Percentiles rank a stretch among this genome's conserved stretches.
phyloP scores from a whole-genome alignment of 2,888 invertebrate genomes.

The Serripes groenlandicus region DNA sequence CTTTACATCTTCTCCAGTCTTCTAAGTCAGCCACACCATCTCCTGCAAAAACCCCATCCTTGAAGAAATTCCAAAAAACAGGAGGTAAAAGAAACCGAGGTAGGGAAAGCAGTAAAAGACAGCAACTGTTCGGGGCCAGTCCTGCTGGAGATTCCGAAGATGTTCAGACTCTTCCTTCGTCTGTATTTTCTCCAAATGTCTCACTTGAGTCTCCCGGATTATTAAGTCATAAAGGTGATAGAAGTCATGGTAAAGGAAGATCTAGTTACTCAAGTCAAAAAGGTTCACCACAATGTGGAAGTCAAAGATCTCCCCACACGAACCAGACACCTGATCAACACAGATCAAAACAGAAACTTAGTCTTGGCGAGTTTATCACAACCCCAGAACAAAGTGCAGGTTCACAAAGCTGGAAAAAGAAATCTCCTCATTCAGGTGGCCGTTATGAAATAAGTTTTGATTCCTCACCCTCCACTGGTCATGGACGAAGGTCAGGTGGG shows the following conservation, averaged over 20 bases:
- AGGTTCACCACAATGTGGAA: constrained; percentile 66
- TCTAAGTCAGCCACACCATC: constrained; percentile 78
- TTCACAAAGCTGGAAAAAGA: constrained; percentile 67
- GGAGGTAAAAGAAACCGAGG: constrained; percentile 33
- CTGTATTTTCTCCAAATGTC: constrained; percentile 73
- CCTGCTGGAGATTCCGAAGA: constrained; percentile 69
- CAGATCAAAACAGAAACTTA: constrained; percentile 75
- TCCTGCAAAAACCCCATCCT: constrained; percentile 80
- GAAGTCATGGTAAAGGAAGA: constrained; percentile 40
- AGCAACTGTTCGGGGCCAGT: constrained; percentile 77
- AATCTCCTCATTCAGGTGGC: constrained; percentile 72
- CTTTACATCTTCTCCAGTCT: constrained; percentile 78
- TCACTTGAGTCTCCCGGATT: constrained; percentile 68
- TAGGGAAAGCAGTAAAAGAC: constrained; percentile 64
- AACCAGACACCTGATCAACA: constrained; percentile 65
- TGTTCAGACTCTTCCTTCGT: constrained; percentile 59
- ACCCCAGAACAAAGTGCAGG: constrained; percentile 69
- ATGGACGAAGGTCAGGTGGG: constrained; percentile 62
- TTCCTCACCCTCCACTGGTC: constrained; percentile 65
- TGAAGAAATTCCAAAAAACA: constrained; percentile 70
- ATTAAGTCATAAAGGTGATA: constrained; percentile 44
- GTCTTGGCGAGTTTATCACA: constrained; percentile 79
- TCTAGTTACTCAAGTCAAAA: constrained; percentile 53
- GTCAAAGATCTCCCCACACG: constrained; percentile 58
- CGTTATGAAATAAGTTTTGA: constrained; percentile 56